These are phyloP conservation scores for Chironomus tepperi DNA, from an alignment of 1,140 invertebrate species.

Conservation along the genomic window DNA sequence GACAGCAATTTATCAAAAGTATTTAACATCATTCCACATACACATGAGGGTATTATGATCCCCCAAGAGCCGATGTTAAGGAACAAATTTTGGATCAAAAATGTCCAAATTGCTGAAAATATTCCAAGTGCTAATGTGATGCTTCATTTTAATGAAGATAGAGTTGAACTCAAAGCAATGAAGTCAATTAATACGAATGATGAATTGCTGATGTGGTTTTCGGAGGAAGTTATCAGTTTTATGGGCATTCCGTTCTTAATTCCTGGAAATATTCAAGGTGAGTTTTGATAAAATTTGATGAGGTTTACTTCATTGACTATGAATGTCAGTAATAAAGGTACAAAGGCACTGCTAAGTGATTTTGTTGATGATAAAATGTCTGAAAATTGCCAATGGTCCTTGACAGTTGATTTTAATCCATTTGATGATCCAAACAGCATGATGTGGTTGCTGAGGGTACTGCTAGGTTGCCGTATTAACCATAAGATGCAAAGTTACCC, in stretches of 20 bases:
- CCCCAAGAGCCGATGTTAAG: constrained; percentile 25
- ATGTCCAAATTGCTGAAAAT: constrained; percentile 24
- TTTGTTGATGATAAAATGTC: too few species aligned
- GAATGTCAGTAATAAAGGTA: too few species aligned
- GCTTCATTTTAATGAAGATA: constrained; percentile 38
- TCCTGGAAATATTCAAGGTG: constrained; percentile 73
- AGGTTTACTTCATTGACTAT: constrained; percentile 24
- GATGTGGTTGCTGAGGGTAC: too few species aligned
- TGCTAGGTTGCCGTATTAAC: too few species aligned
- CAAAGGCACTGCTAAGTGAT: too few species aligned
- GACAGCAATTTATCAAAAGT: background rate
- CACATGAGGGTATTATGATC: constrained; percentile 5
- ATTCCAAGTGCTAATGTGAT: constrained; percentile 43
- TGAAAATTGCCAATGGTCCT: too few species aligned
- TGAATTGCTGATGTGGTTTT: constrained; percentile 71
- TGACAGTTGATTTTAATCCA: too few species aligned
- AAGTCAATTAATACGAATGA: constrained; percentile 40
- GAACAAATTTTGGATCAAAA: constrained; percentile 24
- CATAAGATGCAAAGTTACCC: too few species aligned
- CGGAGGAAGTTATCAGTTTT: constrained; percentile 58
- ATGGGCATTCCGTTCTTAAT: constrained; percentile 71
- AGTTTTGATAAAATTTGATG: constrained; percentile 27
- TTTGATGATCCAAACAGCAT: too few species aligned
- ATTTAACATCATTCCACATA: background rate
- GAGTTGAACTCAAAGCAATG: constrained; percentile 34